Conservation (phyloP, 2,888 invertebrate genomes). For the Drosophila picticornis region DNA sequence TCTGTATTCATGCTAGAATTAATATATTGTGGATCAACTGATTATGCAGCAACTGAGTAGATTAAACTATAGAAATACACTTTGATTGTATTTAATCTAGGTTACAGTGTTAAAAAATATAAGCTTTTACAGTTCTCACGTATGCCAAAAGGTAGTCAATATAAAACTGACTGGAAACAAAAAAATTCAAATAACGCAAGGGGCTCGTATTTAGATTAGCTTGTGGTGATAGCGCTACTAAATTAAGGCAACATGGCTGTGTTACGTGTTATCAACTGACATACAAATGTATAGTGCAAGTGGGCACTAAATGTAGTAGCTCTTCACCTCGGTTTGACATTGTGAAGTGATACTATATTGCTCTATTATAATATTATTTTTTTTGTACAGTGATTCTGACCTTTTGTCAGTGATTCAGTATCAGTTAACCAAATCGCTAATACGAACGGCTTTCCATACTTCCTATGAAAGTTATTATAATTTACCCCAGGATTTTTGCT, state of each 20-base stretch:
- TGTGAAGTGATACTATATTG: slow-evolving; percentile 2
- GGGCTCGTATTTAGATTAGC: background rate
- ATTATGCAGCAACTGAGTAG: background rate
- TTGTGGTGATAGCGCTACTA: background rate
- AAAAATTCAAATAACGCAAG: slow-evolving; percentile 41
- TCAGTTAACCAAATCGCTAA: background rate
- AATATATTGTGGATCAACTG: background rate
- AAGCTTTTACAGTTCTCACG: background rate
- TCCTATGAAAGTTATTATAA: background rate
- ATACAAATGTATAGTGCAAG: background rate
- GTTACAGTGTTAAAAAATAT: no score
- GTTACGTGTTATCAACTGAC: slow-evolving; percentile 31
- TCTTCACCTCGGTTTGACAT: slow-evolving; percentile 67
- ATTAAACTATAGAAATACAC: background rate
- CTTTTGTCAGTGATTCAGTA: background rate
- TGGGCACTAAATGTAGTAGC: slow-evolving; percentile 5
- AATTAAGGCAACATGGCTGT: background rate
- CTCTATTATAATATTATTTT: background rate
- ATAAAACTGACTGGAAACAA: slow-evolving; percentile 3
- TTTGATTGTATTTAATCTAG: background rate
- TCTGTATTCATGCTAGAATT: background rate
- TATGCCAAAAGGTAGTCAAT: background rate
- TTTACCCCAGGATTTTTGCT: background rate
- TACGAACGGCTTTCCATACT: background rate
- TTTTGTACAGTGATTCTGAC: background rate